Percentiles rank a stretch among this genome's conserved stretches.
These are phyloP conservation scores for Sphaeramia orbicularis DNA, from an alignment of 2,797 vertebrate species.

Conservation along the genomic window DNA sequence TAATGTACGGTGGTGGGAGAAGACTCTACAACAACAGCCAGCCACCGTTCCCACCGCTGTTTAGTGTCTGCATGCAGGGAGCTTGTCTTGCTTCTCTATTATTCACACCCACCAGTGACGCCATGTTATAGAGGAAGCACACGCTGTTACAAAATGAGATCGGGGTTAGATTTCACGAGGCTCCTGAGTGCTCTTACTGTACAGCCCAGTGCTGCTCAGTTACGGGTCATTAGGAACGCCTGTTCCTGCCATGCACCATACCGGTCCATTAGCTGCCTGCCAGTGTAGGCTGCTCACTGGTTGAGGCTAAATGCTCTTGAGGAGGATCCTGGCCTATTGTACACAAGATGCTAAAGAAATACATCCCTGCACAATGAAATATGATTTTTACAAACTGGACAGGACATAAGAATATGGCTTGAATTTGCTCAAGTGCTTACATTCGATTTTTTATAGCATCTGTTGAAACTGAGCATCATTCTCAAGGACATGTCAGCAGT, in stretches of 20 bases:
- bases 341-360: conserved; percentile 1
- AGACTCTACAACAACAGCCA: not conserved
- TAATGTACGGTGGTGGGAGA: conserved; percentile 20
- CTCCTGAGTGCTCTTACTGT: conserved; percentile 71
- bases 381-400: not conserved
- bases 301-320: conserved; percentile 30
- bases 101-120: conserved; percentile 54
- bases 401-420: not conserved
- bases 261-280: conserved; percentile 63
- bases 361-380: conserved; percentile 1
- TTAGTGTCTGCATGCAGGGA: not conserved
- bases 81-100: conserved; percentile 33
- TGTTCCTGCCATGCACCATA: conserved; percentile 56
- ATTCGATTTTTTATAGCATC: not conserved
- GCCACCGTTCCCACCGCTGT: not conserved
- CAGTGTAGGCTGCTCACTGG: conserved; percentile 36
- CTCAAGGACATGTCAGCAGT: not conserved
- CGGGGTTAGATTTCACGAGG: conserved; percentile 66
- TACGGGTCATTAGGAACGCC: conserved; percentile 70
- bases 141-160: conserved; percentile 67
- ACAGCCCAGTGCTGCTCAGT: conserved; percentile 54
- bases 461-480: not conserved
- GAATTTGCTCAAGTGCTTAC: not conserved
- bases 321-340: conserved; percentile 17
- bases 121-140: conserved; percentile 50